phyloP scores from a whole-genome alignment of 2,113 vertebrate species.

The Callithrix jacchus region DNA sequence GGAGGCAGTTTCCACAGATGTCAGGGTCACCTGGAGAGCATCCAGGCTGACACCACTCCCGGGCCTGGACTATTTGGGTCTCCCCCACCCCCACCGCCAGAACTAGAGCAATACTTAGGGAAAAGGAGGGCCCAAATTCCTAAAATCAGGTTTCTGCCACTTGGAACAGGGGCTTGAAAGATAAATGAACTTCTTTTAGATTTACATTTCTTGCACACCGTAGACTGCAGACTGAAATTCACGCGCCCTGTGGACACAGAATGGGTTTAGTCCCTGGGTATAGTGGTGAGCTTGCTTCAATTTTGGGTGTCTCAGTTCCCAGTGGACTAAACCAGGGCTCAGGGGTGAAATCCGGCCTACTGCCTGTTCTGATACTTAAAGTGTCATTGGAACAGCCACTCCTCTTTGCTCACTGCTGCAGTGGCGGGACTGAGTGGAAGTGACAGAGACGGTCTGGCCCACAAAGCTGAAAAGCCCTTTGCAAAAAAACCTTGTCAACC shows the following conservation, averaged over 20 bases:
- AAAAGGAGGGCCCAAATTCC: background rate
- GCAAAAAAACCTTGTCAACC: background rate
- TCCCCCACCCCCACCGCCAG: background rate
- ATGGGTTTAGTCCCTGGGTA: rapidly evolving
- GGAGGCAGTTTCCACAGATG: background rate
- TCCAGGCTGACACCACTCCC: rapidly evolving
- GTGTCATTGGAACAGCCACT: background rate
- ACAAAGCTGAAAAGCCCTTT: background rate
- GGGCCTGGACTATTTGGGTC: background rate
- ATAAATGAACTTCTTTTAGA: background rate
- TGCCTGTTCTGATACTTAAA: background rate
- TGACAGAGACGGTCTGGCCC: background rate
- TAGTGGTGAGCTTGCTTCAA: background rate
- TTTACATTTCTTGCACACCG: rapidly evolving
- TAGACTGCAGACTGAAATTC: rapidly evolving
- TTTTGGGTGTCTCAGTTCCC: rapidly evolving
- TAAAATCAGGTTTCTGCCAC: background rate
- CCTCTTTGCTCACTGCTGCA: background rate
- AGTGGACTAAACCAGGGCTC: background rate
- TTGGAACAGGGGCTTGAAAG: background rate
- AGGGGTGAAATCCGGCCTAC: background rate
- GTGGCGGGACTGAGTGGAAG: background rate
- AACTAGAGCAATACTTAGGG: background rate
- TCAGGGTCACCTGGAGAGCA: background rate
- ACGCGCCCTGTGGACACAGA: rapidly evolving